phyloP scores from a whole-genome alignment of 2,113 vertebrate genomes.

The Crotophaga sulcirostris region DNA sequence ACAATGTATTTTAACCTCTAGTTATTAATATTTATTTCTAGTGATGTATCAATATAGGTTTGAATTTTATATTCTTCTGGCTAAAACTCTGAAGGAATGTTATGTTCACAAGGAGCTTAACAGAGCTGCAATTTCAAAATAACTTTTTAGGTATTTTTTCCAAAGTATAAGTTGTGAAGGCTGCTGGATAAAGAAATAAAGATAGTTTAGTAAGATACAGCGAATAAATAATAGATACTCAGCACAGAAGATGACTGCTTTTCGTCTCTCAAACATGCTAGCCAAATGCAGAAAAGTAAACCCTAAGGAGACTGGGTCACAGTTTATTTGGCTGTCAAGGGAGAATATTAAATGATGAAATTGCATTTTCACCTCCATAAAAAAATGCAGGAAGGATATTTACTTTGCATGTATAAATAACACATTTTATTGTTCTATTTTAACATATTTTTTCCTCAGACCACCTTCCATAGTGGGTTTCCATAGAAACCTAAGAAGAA shows the following conservation, averaged over 20 bases:
- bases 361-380: conserved; percentile 6
- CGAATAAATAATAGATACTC: conserved; percentile 23
- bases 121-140: conserved; percentile 9
- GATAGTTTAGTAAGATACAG: not conserved
- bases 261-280: not conserved
- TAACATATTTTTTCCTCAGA: conserved; percentile 45
- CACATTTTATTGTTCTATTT: conserved; percentile 57
- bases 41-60: not conserved
- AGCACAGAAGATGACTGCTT: not conserved
- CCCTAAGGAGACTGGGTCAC: not conserved
- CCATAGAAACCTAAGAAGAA: conserved; percentile 73
- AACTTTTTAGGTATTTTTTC: not conserved
- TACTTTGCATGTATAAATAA: conserved; percentile 48
- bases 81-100: not conserved
- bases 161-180: not conserved
- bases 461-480: conserved; percentile 65
- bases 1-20: not conserved
- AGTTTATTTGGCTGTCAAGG: not conserved
- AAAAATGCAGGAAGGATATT: conserved; percentile 45
- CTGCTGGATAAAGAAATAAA: not conserved
- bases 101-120: not conserved
- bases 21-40: not conserved
- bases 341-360: conserved; percentile 30
- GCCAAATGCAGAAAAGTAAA: conserved; percentile 22
- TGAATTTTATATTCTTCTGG: not conserved